Evolutionary conservation across 2,113 vertebrate species (phyloP).

Genomic region (Cynoglossus semilaevis): DNA sequence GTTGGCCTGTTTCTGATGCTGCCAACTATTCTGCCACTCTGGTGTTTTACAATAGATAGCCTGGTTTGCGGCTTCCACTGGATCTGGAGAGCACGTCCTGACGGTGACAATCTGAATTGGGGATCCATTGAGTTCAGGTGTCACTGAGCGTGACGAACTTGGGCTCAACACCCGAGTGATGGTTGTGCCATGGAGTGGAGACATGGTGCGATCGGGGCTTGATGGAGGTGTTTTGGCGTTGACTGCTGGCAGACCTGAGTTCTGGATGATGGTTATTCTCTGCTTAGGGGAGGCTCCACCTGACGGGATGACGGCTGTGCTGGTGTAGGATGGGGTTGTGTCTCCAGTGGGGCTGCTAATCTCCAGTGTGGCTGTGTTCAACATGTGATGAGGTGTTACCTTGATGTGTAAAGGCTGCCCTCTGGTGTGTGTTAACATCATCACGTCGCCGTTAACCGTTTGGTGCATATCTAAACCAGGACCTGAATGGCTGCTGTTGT

Average conservation of each 20-base stretch:
- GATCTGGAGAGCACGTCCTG: constrained; percentile 82
- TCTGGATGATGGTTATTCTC: constrained; percentile 95
- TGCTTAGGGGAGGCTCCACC: constrained; percentile 85
- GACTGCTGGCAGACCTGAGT: constrained; percentile 67
- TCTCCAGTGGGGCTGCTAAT: constrained; percentile 89
- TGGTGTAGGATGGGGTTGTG: constrained; percentile 85
- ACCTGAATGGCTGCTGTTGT: constrained; percentile 78
- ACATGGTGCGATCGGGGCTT: constrained; percentile 81
- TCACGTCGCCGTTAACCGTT: constrained; percentile 82
- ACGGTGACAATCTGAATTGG: constrained; percentile 87
- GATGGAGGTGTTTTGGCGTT: constrained; percentile 74
- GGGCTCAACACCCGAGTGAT: constrained; percentile 80
- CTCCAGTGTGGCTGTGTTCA: constrained; percentile 92
- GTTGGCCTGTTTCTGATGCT: constrained; percentile 84
- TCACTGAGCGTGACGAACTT: constrained; percentile 83
- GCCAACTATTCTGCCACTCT: constrained; percentile 85
- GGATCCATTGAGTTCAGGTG: constrained; percentile 85
- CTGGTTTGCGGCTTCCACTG: constrained; percentile 79
- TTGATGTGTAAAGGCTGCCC: constrained; percentile 95
- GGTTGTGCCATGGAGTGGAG: constrained; percentile 80
- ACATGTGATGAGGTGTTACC: constrained; percentile 89
- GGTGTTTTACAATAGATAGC: constrained; percentile 83
- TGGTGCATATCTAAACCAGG: constrained; percentile 80
- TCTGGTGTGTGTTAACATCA: constrained; percentile 86
- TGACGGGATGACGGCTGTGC: constrained; percentile 90